Evolutionary conservation across 2,113 vertebrate genomes (phyloP), one percentile per base, ranked within the genome.

Genomic region (Daubentonia madagascariensis): DNA sequence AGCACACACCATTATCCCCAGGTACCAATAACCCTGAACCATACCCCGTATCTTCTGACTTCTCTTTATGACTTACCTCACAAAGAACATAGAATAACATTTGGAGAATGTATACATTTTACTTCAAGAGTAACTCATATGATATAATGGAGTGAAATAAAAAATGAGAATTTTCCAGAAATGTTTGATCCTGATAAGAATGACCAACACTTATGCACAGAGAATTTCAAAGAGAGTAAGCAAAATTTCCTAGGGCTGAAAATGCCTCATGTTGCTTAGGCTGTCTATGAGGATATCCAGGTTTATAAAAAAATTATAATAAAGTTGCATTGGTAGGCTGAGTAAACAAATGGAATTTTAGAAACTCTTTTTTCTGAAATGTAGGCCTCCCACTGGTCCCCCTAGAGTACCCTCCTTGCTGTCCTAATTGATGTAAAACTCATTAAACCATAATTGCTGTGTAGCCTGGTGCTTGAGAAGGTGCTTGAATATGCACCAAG

Each of bases 371-470:
- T 59, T 87, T 95, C 79, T 90, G 76, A 83, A 86, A 97, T 67
- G 50, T 6, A 68, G 92, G n/a, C 84, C 76, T 94, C 90, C 91
- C 35, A 52, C 52, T 57, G n/a, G 52, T 75, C 13, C 48, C 86
- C 63, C 52, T 45, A 88, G 70, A 84, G 76, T 40, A 43, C 28
- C 52, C 80, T 85, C 72, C 54, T 57, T 30, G 52, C 59, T 45
- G 25, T 76, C 54, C 96, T 97, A 98, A 98, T 86, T 68, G 94
- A 97, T 61, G 61, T 81, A 91, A 90, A 98, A 80, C 94, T 96
- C 96, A 98, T 97, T 97, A 97, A 96, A 85, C 88, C 40, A 3
- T 96, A 97, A 98, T 97, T 96, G 91, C 81, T 85, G 18, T 75
- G 85, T 35, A 95, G 97, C 85, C 70, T 78, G 67, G 76, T 95